Evolutionary conservation across 2,113 vertebrate species (phyloP), one percentile per base, ranked within the genome.

Genomic region (Entomyzon cyanotis): DNA sequence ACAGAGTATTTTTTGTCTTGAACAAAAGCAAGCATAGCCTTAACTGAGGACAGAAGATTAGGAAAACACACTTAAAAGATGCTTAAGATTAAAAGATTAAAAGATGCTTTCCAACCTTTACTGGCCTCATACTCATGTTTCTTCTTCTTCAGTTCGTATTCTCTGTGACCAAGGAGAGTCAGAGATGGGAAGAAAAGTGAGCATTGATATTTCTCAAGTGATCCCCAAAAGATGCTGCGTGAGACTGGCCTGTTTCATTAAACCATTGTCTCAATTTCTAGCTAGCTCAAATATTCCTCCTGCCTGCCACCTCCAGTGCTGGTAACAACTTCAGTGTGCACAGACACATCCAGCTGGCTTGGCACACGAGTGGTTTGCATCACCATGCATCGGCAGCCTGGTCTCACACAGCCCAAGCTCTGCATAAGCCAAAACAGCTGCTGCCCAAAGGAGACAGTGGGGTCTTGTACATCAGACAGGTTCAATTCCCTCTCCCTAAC

Each of bases 381-480:
- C 50, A 28, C 75, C 0, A 0, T 0, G 5, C 55, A 2, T 9
- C 50, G 39, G 35, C 69, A 65, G 33, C 60, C 60, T 56, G 30
- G n/a, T 64, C 62, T 60, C 23, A 49, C 17, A 21, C 30, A 68
- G 78, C n/a, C 18, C 63, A 58, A 71, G 31, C 30, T 62, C 65
- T 53, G 41, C 81, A 5, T 60, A 37, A 78, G 49, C 52, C 89
- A 87, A 67, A 79, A 52, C 65, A 91, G 87, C 74, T 87, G 65
- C 55, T 94, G 73, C 52, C 56, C 71, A 31, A 78, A 55, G 49
- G 47, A 75, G 62, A 56, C 15, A 84, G 39, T 4, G 58, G 25
- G 41, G 46, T 53, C 39, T 35, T 44, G 20, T 28, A 46, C 42
- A 55, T 18, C 27, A 62, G 24, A 68, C 7, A 70, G 55, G 33